A percentile compares a stretch with the other conserved stretches of the same genome.
Conservation (phyloP, 2,113 vertebrate species). For the Ameiurus melas region DNA sequence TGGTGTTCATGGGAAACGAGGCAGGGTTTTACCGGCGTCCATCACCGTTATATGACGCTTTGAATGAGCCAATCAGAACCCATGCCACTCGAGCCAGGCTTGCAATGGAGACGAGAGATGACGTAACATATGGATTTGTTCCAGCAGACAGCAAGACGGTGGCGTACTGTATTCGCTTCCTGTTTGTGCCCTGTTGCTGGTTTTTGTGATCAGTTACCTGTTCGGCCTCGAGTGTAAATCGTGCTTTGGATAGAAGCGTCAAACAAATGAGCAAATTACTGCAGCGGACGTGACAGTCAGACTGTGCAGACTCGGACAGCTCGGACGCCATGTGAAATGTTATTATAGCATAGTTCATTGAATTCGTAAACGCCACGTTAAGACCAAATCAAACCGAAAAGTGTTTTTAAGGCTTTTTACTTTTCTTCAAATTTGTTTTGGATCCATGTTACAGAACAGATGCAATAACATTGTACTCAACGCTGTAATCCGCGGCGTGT, state of each 20-base stretch:
- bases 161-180: not conserved
- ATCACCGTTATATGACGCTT: not conserved
- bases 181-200: not conserved
- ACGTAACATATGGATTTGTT: slow-evolving; percentile 44
- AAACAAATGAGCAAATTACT: not conserved
- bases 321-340: not conserved
- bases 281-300: not conserved
- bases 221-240: not conserved
- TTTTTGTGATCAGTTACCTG: not conserved
- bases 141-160: slow-evolving; percentile 21
- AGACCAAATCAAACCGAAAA: not conserved
- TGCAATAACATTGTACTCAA: not conserved
- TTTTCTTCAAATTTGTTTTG: not conserved
- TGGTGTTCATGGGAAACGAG: not conserved
- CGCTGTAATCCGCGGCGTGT: not conserved
- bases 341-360: not conserved
- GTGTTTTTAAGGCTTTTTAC: not conserved
- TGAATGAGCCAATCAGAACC: slow-evolving; percentile 6
- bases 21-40: not conserved
- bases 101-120: slow-evolving; percentile 14
- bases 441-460: too few relatives aligned
- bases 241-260: not conserved
- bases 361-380: not conserved
- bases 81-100: not conserved
- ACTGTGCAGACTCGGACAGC: not conserved